These are phyloP conservation scores for Epinotia ramella DNA, from an alignment of 2,888 invertebrate genomes.

Conservation along the genomic window DNA sequence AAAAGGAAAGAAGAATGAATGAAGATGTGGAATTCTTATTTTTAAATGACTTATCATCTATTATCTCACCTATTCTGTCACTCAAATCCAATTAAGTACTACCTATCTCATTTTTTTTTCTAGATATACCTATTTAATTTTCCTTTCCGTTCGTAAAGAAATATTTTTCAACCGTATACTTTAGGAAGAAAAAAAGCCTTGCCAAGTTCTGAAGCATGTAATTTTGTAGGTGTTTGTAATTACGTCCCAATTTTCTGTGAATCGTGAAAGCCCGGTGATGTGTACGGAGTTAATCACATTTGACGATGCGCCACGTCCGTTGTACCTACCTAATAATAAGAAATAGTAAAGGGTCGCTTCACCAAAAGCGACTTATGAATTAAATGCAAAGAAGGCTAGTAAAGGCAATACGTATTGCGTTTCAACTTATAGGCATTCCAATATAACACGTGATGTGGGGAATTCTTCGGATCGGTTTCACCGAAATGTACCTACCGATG, in stretches of 20 bases:
- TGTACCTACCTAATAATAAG: neutral
- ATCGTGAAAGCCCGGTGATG: neutral
- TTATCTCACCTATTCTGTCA: too few relatives aligned
- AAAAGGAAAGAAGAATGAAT: too few relatives aligned
- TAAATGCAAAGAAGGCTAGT: slow-evolving; percentile 38
- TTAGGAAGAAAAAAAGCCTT: neutral
- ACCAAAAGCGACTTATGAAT: slow-evolving; percentile 30
- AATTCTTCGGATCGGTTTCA: slow-evolving; percentile 36
- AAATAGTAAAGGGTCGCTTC: slow-evolving; percentile 10
- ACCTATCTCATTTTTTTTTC: too few relatives aligned
- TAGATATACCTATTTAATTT: neutral
- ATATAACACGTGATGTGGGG: slow-evolving; percentile 29
- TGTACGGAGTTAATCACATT: slow-evolving; percentile 7
- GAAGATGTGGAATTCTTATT: too few relatives aligned
- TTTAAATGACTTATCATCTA: too few relatives aligned
- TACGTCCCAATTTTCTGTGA: neutral
- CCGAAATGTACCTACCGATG: slow-evolving; percentile 20
- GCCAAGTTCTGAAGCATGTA: neutral
- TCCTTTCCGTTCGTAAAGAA: neutral
- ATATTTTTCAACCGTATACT: neutral
- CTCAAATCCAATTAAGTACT: too few relatives aligned
- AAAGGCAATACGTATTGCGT: slow-evolving; percentile 41
- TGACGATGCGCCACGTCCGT: neutral
- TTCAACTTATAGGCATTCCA: slow-evolving; percentile 40
- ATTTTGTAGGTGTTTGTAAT: neutral